Evolutionary conservation across 2,888 invertebrate species (phyloP).

Genomic region (Acrobasis consociella): DNA sequence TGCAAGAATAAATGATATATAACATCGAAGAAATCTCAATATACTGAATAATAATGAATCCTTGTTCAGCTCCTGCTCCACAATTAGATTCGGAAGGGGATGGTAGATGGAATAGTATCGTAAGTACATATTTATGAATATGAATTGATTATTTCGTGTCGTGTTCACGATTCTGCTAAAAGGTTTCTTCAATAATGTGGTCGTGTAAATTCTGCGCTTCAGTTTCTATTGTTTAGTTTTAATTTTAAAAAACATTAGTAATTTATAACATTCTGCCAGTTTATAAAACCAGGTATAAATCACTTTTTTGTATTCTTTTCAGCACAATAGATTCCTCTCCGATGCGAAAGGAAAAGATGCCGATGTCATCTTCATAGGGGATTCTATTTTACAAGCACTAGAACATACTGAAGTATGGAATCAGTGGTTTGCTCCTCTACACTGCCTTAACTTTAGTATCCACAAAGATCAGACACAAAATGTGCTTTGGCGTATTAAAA

Average conservation of each 20-base stretch:
- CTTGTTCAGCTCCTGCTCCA: conserved; percentile 87
- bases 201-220: conserved; percentile 16
- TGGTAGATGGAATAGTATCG: conserved; percentile 92
- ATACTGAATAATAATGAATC: conserved; percentile 82
- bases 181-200: conserved; percentile 33
- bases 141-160: conserved; percentile 28
- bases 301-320: conserved; percentile 38
- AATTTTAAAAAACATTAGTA: not conserved
- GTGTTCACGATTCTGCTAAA: conserved; percentile 24
- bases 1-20: conserved; percentile 32
- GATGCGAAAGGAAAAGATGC: conserved; percentile 95
- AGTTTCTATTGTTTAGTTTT: not conserved
- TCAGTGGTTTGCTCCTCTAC: conserved; percentile 94
- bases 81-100: conserved; percentile 92
- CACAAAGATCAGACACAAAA: conserved; percentile 94
- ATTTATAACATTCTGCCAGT: too few relatives aligned
- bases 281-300: too few relatives aligned
- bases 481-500: conserved; percentile 93
- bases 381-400: conserved; percentile 92
- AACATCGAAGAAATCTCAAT: conserved; percentile 24
- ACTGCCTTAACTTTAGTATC: conserved; percentile 95
- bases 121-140: conserved; percentile 54
- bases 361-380: conserved; percentile 95
- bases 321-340: conserved; percentile 93
- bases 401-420: conserved; percentile 94